Percentiles rank a stretch among this genome's conserved stretches.
phyloP scores from a whole-genome alignment of 2,797 vertebrate genomes.

The Anomalospiza imberbis region DNA sequence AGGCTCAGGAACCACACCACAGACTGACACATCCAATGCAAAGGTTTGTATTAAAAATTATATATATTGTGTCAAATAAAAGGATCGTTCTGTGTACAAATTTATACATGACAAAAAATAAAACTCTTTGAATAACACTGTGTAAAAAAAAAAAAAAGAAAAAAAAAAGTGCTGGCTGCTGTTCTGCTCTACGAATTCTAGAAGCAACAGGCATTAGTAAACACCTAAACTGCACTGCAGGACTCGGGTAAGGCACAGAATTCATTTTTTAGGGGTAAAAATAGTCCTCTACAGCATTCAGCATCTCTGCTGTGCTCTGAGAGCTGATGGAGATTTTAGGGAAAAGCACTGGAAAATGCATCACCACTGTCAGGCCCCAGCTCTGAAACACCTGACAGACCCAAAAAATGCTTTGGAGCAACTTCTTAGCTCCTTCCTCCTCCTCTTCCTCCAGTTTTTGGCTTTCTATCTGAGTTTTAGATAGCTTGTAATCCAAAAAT shows the following conservation, averaged over 20 bases:
- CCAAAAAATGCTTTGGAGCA: not conserved
- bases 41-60: constrained; percentile 2
- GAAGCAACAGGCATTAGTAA: not conserved
- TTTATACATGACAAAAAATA: constrained; percentile 18
- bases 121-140: constrained; percentile 11
- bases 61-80: constrained; percentile 59
- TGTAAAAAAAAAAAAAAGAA: not conserved
- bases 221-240: not conserved
- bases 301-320: not conserved
- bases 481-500: not conserved
- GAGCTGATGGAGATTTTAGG: too few relatives aligned
- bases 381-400: not conserved
- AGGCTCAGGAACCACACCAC: not conserved
- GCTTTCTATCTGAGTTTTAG: not conserved
- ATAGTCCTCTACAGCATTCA: not conserved
- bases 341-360: not conserved
- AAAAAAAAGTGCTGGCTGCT: constrained; percentile 51
- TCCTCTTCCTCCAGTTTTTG: not conserved
- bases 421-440: not conserved
- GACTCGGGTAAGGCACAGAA: constrained; percentile 14
- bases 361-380: not conserved
- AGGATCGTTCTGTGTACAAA: constrained; percentile 9
- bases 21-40: not conserved
- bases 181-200: not conserved
- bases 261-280: not conserved